phyloP scores from a whole-genome alignment of 1,140 invertebrate genomes.

The Zaprionus vittiger region DNA sequence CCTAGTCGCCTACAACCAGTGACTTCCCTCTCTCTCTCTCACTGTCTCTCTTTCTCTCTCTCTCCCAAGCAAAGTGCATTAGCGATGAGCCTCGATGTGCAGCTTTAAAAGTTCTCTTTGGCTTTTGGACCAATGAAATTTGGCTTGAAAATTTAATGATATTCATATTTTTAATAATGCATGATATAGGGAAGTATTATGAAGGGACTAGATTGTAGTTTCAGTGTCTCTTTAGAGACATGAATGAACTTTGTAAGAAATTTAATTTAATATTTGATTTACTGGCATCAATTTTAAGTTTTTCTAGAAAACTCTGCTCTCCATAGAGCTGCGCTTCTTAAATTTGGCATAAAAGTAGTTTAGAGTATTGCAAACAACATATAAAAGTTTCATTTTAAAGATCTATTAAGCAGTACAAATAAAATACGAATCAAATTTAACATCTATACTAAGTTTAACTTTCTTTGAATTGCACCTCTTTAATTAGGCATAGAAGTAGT shows the following conservation, averaged over 20 bases:
- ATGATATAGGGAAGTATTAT: background rate
- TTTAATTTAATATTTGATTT: no score
- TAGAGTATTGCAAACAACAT: no score
- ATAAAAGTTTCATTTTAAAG: no score
- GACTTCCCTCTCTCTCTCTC: background rate
- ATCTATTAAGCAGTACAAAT: no score
- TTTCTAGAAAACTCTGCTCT: background rate
- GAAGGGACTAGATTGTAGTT: no score
- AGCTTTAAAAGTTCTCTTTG: background rate
- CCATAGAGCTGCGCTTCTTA: background rate
- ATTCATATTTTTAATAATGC: no score
- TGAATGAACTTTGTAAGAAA: no score
- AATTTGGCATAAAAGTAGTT: background rate
- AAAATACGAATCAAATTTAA: no score
- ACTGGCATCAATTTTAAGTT: no score
- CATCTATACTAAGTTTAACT: background rate
- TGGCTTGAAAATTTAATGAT: no score
- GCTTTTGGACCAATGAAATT: no score
- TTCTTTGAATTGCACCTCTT: background rate
- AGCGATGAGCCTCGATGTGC: background rate
- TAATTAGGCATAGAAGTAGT: background rate
- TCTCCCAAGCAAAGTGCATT: slow-evolving; percentile 4
- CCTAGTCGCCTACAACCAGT: background rate
- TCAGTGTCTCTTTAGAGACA: no score
- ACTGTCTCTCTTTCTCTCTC: background rate